Evolutionary conservation across 2,797 vertebrate genomes (phyloP), one percentile per base, ranked within the genome.

Genomic region (Leptoclinus maculatus): DNA sequence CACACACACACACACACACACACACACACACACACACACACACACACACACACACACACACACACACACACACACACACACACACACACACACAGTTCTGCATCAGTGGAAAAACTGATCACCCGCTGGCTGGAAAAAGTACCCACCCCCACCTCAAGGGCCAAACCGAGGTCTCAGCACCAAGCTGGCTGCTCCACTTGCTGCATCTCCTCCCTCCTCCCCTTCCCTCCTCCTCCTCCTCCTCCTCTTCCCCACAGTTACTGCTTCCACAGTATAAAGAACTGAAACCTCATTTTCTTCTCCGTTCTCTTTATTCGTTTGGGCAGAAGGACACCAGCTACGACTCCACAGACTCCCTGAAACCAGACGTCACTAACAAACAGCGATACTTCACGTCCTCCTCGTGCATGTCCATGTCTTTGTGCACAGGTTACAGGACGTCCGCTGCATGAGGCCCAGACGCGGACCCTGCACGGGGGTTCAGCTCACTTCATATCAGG

Each of bases 271-370:
- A 25, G 65, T n/a, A 66, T 9, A 62, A 43, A 77, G 76, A 83
- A 82, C 53, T 62, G 19, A 84, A 68, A 69, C 71, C 62, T 2
- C 29, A 10, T 39, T 64, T 34, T 41, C 60, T 65, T 57, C 49
- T 58, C 83, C 86, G 76, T 91, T 87, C 84, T 88, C 86, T 94
- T 95, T 95, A 92, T 94, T 95, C 80, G 68, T 93, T 93, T 87
- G 92, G 89, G 89, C 88, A 94, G 80, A 95, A 91, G 77, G 74
- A 86, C 49, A 82, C 82, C 67, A 80, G 78, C 88, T 84, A 73
- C 21, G 74, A 89, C 83, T 84, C 67, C 9, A 79, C 79, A 81
- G 71, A 76, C 82, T 88, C 90, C 93, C 91, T 90, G 90, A 93
- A 89, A 90, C 79, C 84, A 90, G 87, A 87, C 87, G 54, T 83